Conservation (phyloP, 1,140 invertebrate species). For the Adoxophyes honmai region DNA sequence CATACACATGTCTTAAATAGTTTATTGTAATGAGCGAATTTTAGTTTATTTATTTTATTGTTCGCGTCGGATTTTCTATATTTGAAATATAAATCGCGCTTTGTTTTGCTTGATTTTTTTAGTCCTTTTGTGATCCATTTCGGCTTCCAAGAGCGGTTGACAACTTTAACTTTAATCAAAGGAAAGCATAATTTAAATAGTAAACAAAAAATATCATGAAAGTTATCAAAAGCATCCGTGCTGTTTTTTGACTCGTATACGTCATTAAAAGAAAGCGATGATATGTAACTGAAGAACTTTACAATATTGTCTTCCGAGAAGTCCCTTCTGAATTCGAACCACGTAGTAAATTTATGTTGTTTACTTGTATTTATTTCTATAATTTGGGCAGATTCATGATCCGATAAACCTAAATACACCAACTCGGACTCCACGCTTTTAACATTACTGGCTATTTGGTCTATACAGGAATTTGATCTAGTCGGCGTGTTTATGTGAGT, state of each 20-base stretch:
- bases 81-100: slow-evolving; percentile 6
- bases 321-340: background rate
- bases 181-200: slow-evolving; percentile 17
- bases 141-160: background rate
- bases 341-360: background rate
- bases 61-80: background rate
- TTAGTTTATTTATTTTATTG: background rate
- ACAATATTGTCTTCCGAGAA: background rate
- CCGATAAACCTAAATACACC: background rate
- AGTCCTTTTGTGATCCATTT: slow-evolving; percentile 16
- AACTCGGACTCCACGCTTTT: background rate
- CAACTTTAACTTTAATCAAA: background rate
- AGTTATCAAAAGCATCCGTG: slow-evolving; percentile 17
- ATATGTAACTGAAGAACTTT: background rate
- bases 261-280: background rate
- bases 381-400: background rate
- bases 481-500: background rate
- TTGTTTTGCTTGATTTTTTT: background rate
- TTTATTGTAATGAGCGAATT: background rate
- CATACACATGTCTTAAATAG: slow-evolving; percentile 11
- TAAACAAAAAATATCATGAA: slow-evolving; percentile 17
- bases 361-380: background rate
- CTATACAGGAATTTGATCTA: background rate
- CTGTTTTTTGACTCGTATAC: background rate
- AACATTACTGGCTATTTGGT: background rate